A percentile compares a stretch with the other conserved stretches of the same genome.
Conservation (phyloP, 2,113 vertebrate species). For the Cyprinus carpio region DNA sequence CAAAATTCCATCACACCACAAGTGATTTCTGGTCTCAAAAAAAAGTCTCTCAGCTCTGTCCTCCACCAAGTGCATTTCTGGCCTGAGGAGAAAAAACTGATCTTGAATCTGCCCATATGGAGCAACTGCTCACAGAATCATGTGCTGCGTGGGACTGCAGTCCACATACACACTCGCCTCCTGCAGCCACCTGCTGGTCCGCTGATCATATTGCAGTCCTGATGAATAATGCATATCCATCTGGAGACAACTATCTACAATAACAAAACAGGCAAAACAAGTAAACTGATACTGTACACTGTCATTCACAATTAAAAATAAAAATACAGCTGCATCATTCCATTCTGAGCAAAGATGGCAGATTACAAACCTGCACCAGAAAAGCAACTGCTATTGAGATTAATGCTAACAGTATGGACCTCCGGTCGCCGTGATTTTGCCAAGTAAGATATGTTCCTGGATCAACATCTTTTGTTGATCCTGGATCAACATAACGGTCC, state of each 20-base stretch:
- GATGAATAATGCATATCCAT: slow-evolving; percentile 61
- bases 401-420: background rate
- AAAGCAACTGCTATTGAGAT: background rate
- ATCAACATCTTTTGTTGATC: too few species aligned
- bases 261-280: slow-evolving; percentile 44
- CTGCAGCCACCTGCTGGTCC: slow-evolving; percentile 60
- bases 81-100: slow-evolving; percentile 4
- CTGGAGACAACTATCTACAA: slow-evolving; percentile 47
- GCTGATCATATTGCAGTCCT: slow-evolving; percentile 48
- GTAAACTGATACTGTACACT: slow-evolving; percentile 31
- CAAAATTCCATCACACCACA: background rate
- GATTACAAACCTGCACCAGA: background rate
- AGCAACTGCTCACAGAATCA: slow-evolving; percentile 23
- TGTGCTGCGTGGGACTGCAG: slow-evolving; percentile 30
- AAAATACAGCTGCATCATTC: background rate
- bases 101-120: slow-evolving; percentile 22
- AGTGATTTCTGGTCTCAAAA: background rate
- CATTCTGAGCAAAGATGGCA: background rate
- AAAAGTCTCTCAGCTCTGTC: background rate
- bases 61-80: background rate
- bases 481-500: too few species aligned
- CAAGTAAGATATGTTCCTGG: too few species aligned
- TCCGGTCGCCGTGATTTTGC: too few species aligned
- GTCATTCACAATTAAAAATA: slow-evolving; percentile 10
- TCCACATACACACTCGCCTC: slow-evolving; percentile 32